Conservation (phyloP, 2,113 vertebrate genomes). For the Choloepus hoffmanni region DNA sequence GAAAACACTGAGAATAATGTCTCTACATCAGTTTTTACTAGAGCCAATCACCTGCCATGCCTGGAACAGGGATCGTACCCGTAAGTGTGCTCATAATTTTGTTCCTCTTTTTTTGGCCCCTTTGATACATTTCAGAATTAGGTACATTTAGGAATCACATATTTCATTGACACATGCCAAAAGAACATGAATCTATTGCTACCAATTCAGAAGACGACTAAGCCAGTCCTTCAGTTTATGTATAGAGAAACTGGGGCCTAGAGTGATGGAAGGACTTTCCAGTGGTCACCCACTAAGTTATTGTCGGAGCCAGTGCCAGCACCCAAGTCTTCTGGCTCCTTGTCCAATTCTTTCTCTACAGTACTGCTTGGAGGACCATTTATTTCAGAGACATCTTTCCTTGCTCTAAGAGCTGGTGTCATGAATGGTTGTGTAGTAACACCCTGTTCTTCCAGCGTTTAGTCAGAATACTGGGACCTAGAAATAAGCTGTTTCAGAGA, state of each 20-base stretch:
- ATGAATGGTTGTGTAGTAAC: background rate
- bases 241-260: background rate
- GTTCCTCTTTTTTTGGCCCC: background rate
- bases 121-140: constrained; percentile 5
- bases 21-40: constrained; percentile 98
- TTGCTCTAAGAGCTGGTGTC: background rate
- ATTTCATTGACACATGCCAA: constrained; percentile 33
- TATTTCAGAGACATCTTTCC: background rate
- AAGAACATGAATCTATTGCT: background rate
- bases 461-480: background rate
- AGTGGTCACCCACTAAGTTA: background rate
- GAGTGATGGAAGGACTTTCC: background rate
- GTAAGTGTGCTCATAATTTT: constrained; percentile 87
- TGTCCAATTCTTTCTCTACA: background rate
- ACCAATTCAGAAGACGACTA: background rate
- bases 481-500: constrained; percentile 21
- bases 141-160: background rate
- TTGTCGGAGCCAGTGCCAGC: background rate
- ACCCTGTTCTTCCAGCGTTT: background rate
- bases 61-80: constrained; percentile 98
- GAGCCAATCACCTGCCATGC: constrained; percentile 99
- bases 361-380: background rate
- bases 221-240: background rate
- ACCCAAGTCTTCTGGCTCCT: background rate
- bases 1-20: constrained; percentile 89